Evolutionary conservation across 2,888 invertebrate species (phyloP).

Genomic region (Nomada ruficornis): DNA sequence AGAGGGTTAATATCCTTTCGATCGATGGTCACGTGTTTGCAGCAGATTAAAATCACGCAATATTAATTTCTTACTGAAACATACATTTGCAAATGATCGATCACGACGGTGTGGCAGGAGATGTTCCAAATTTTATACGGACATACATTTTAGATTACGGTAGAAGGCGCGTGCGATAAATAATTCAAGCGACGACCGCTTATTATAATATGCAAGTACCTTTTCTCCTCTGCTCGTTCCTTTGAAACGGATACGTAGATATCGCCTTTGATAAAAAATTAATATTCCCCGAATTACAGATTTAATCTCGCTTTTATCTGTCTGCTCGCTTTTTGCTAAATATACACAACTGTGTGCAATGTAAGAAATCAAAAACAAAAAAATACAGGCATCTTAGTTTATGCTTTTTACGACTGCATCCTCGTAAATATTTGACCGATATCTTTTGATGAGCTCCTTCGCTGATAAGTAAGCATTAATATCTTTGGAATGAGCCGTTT

Average conservation of each 20-base stretch:
- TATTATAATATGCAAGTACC: not conserved
- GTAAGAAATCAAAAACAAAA: not conserved
- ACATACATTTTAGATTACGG: not conserved
- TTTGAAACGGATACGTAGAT: not conserved
- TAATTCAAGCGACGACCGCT: not conserved
- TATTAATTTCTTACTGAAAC: no score
- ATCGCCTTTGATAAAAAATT: slow-evolving; percentile 16
- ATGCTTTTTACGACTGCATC: not conserved
- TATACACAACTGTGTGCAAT: not conserved
- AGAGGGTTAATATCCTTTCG: no score
- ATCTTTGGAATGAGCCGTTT: not conserved
- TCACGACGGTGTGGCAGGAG: no score
- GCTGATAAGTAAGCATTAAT: not conserved
- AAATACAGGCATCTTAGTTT: not conserved
- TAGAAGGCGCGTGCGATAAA: not conserved
- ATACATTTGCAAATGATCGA: no score
- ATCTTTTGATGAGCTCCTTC: not conserved
- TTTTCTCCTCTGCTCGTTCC: not conserved
- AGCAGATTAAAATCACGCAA: no score
- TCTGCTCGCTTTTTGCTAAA: not conserved
- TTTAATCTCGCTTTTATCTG: not conserved
- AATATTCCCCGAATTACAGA: not conserved
- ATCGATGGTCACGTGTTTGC: no score
- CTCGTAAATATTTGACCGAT: not conserved
- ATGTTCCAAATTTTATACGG: not conserved